These are phyloP conservation scores for Lycaon pictus DNA, from an alignment of 2,113 vertebrate genomes.

Conservation along the genomic window DNA sequence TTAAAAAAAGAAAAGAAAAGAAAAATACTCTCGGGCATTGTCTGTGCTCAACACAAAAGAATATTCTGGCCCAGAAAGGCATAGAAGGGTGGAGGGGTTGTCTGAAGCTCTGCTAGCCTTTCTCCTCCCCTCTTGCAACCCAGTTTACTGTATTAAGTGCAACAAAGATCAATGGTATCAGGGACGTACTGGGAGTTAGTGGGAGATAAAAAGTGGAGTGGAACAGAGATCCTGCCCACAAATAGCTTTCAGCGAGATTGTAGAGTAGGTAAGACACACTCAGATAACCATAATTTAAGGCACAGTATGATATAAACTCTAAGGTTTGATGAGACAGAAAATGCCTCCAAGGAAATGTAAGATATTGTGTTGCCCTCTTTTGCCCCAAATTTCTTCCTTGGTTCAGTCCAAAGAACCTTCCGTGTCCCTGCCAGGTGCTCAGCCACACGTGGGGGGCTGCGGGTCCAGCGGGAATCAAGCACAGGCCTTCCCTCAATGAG, in stretches of 20 bases:
- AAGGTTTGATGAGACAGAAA: neutral
- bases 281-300: neutral
- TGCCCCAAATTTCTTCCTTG: neutral
- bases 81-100: neutral
- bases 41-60: neutral
- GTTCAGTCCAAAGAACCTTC: neutral
- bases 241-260: neutral
- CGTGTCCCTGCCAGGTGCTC: neutral
- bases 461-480: neutral
- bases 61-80: neutral
- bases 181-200: neutral
- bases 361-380: neutral
- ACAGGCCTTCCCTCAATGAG: neutral
- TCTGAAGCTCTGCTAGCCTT: neutral
- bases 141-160: neutral
- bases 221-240: neutral
- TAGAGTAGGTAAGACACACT: neutral
- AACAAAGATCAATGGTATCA: neutral
- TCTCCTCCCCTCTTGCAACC: neutral
- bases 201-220: neutral
- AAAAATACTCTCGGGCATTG: neutral
- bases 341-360: neutral
- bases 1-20: too few species aligned
- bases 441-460: accelerated
- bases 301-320: neutral